phyloP scores from a whole-genome alignment of 2,797 vertebrate genomes.

The Limnodromus scolopaceus region DNA sequence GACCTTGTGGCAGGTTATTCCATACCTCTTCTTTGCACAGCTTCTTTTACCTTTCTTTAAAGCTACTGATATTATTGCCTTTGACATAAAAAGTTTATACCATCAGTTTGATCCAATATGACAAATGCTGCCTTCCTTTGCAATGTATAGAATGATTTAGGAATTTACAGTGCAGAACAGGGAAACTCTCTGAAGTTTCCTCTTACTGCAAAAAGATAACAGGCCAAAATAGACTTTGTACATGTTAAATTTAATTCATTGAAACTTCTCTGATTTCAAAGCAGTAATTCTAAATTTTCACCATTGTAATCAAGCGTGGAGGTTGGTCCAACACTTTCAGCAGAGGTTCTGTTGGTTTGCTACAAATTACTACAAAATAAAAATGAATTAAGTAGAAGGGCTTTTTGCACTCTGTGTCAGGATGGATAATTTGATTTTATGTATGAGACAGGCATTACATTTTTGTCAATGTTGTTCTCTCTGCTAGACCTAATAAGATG shows the following conservation, averaged over 20 bases:
- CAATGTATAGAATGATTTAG: neutral
- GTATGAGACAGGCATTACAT: neutral
- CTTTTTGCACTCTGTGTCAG: neutral
- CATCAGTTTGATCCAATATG: neutral
- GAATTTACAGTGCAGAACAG: neutral
- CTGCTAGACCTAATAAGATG: neutral
- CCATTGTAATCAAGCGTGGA: neutral
- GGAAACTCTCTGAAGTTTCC: neutral
- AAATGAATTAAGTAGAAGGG: neutral
- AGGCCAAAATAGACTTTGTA: neutral
- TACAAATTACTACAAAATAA: neutral
- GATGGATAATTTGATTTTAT: neutral
- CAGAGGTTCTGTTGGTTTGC: neutral
- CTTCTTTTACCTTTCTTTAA: neutral
- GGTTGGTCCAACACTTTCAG: neutral
- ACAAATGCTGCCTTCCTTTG: neutral
- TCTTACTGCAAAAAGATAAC: neutral
- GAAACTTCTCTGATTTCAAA: neutral
- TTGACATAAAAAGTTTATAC: neutral
- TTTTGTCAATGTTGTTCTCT: neutral
- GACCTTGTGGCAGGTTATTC: neutral
- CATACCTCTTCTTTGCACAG: neutral
- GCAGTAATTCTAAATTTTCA: neutral
- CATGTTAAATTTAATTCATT: neutral
- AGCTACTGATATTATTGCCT: neutral